phyloP scores from a whole-genome alignment of 2,797 vertebrate species.

The Oceanodroma leucorhoa region DNA sequence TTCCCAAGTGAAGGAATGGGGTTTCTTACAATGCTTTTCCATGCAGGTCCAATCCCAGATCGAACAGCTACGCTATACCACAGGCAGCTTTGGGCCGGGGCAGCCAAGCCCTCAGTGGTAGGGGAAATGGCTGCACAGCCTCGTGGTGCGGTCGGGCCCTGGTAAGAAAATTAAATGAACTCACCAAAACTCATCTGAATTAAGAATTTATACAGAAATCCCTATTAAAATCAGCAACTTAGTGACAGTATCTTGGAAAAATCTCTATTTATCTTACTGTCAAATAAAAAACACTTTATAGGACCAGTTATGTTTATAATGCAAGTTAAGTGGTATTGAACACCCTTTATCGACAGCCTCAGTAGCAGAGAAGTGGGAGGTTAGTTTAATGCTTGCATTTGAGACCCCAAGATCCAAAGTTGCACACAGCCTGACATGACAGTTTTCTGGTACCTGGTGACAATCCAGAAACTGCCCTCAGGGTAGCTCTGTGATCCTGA shows the following conservation, averaged over 20 bases:
- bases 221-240: neutral
- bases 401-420: neutral
- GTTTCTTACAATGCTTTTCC: neutral
- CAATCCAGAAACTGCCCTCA: conserved; percentile 4
- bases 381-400: neutral
- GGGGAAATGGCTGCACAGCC: neutral
- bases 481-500: conserved; percentile 28
- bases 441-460: conserved; percentile 43
- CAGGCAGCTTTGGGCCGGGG: neutral
- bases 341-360: neutral
- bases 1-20: neutral
- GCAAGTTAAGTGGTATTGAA: neutral
- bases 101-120: accelerated
- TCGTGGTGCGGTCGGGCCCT: accelerated
- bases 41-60: neutral
- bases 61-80: accelerated
- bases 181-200: neutral
- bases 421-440: neutral
- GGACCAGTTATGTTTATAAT: neutral
- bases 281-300: neutral
- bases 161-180: neutral
- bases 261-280: neutral
- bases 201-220: neutral
- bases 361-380: neutral
- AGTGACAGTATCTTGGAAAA: neutral